Evolutionary conservation across 2,113 vertebrate species (phyloP).

Genomic region (Crotophaga sulcirostris): DNA sequence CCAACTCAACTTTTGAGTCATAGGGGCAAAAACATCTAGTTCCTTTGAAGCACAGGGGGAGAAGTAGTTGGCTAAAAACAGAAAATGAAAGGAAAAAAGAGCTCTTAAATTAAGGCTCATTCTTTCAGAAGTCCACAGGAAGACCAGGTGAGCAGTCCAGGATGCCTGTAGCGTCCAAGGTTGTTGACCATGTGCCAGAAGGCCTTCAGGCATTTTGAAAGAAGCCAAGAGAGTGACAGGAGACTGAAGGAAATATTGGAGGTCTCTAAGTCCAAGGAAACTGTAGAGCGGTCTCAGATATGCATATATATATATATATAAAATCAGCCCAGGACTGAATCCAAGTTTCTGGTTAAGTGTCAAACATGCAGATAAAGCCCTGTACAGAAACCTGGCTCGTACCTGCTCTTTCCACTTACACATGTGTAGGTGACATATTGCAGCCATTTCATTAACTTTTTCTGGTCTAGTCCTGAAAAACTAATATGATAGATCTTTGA

Average conservation of each 20-base stretch:
- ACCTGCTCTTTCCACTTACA: neutral
- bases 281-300: neutral
- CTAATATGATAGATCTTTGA: neutral
- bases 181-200: neutral
- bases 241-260: neutral
- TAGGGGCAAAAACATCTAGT: neutral
- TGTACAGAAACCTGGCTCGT: neutral
- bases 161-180: neutral
- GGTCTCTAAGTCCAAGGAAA: neutral
- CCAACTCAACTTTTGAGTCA: neutral
- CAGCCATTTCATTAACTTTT: neutral
- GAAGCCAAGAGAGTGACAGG: neutral
- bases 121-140: neutral
- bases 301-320: neutral
- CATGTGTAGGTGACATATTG: neutral
- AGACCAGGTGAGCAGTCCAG: constrained; percentile 10
- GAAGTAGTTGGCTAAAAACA: neutral
- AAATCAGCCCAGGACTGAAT: neutral
- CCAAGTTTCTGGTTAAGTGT: neutral
- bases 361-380: neutral
- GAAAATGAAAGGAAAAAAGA: neutral
- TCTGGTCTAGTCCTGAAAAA: neutral
- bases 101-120: neutral
- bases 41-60: neutral
- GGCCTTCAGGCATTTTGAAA: neutral